Evolutionary conservation across 2,888 invertebrate species (phyloP), one percentile per base, ranked within the genome.

Genomic region (Acanthacorydalis orientalis): DNA sequence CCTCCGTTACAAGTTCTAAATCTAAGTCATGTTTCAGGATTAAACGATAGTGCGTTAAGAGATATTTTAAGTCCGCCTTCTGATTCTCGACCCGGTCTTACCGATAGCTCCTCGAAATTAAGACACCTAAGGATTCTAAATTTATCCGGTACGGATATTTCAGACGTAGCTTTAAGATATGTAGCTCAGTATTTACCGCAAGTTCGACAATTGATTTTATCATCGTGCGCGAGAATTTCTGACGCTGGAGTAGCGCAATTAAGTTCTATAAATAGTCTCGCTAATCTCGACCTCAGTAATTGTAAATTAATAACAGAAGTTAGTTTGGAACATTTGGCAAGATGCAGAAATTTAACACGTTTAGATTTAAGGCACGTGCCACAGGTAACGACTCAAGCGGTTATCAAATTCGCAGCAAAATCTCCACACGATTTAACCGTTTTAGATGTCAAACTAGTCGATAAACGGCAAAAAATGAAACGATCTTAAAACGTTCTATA

Each of bases 181-280:
- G 76, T 83, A 7, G 79, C 78, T 1, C 80, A 88, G 68, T 83
- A 86, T 52, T 61, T 88, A 48, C 84, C 85, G 0, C 74, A 75
- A 56, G 69, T 93, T 47, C 74, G 75, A 48, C 78, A 78, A 53
- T 67, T 93, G 55, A 87, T 90, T 67, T 72, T 93, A 54, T 78
- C 88, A 52, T 85, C 87, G 48, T 93, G 93, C 65, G 82, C 85
- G 49, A 76, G 89, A 23, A 76, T 93, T 38, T 88, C 90, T 0
- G 91, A 93, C 64, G 87, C 89, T 10, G 91, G 91, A 43, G 83
- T 92, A 44, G 88, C 89, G 31, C 88, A 89, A 64, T 70, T 91
- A 41, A 83, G 83, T 46, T 82, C 86, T 50, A 78, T 80, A n/a
- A 70, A 67, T 41, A 78, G 80, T 23, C 69, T 91, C 52, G 71